phyloP scores from a whole-genome alignment of 2,888 invertebrate genomes.

The Trachelus stipa region DNA sequence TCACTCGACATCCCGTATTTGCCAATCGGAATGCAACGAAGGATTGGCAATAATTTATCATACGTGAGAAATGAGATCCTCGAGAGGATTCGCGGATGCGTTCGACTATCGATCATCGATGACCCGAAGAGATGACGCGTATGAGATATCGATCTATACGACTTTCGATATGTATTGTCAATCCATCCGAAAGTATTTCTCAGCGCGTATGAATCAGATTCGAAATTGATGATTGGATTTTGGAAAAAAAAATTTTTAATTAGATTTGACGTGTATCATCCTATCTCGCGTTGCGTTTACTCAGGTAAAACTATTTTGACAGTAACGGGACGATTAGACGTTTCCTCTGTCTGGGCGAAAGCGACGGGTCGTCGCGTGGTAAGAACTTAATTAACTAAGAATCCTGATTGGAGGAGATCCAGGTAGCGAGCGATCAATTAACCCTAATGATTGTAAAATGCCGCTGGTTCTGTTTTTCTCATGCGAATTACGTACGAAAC shows the following conservation, averaged over 20 bases:
- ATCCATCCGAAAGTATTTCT: not conserved
- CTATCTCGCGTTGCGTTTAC: not conserved
- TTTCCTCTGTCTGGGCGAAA: not conserved
- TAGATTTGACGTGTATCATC: not conserved
- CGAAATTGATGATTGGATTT: not conserved
- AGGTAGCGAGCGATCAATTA: constrained; percentile 29
- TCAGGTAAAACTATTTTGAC: not conserved
- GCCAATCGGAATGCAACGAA: not conserved
- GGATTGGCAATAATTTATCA: not conserved
- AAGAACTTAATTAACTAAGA: constrained; percentile 21
- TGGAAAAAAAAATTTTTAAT: not conserved
- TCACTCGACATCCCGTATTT: not conserved
- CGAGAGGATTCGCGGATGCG: not conserved
- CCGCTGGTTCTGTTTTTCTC: not conserved
- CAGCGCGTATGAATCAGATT: not conserved
- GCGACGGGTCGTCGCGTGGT: not conserved
- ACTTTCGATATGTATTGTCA: not conserved
- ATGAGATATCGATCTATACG: not conserved
- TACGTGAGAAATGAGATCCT: not conserved
- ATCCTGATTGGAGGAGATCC: constrained; percentile 27
- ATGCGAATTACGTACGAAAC: constrained; percentile 1
- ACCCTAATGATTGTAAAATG: constrained; percentile 29
- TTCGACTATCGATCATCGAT: not conserved
- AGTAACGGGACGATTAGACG: not conserved
- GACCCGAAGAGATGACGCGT: not conserved